These are phyloP conservation scores for Nothoprocta pentlandii DNA, from an alignment of 2,113 vertebrate genomes.

Conservation along the genomic window DNA sequence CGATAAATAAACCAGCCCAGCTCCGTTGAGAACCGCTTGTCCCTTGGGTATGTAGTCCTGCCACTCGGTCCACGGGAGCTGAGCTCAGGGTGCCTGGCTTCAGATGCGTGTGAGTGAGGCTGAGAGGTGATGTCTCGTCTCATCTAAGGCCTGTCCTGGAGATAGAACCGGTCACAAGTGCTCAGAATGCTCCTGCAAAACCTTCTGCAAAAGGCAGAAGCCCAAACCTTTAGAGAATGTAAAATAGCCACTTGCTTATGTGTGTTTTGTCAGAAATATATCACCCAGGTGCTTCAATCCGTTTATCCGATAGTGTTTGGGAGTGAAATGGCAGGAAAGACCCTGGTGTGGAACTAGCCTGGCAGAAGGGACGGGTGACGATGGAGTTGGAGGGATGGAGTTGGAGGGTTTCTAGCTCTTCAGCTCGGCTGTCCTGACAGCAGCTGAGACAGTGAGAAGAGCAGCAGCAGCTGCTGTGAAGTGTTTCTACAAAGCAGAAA, in stretches of 20 bases:
- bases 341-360: accelerated
- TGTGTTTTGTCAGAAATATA: not conserved
- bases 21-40: not conserved
- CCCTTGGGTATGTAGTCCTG: not conserved
- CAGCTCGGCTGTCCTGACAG: too few relatives aligned
- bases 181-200: not conserved
- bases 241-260: not conserved
- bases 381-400: not conserved
- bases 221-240: not conserved
- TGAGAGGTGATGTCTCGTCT: not conserved
- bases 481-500: not conserved
- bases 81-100: not conserved
- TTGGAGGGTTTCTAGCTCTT: not conserved
- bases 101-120: not conserved
- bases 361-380: not conserved
- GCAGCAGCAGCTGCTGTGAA: not conserved
- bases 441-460: not conserved
- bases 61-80: not conserved
- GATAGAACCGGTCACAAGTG: not conserved
- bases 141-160: not conserved
- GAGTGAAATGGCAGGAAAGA: not conserved
- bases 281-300: accelerated
- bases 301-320: not conserved
- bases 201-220: not conserved
- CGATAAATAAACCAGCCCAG: accelerated